phyloP scores from a whole-genome alignment of 1,140 invertebrate genomes.

The Spodoptera litura region DNA sequence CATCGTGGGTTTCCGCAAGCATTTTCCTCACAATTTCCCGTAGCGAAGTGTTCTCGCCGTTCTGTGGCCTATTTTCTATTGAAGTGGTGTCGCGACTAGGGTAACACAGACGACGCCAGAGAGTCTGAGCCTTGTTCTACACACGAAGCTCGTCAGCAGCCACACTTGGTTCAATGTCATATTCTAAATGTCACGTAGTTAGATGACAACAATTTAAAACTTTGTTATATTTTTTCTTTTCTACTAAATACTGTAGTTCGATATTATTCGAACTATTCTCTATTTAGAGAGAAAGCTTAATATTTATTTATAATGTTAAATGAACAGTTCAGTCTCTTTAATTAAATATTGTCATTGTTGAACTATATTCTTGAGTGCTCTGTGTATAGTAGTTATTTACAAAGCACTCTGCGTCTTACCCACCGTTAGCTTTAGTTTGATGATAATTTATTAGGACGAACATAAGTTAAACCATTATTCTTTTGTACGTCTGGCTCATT shows the following conservation, averaged over 20 bases:
- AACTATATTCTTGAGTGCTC: not conserved
- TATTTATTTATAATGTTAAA: not conserved
- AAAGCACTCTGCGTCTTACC: not conserved
- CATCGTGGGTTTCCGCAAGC: conserved; percentile 47
- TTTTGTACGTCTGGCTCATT: conserved; percentile 40
- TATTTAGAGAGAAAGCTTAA: not conserved
- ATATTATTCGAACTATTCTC: not conserved
- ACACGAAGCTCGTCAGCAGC: conserved; percentile 25
- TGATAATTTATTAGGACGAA: conserved; percentile 56
- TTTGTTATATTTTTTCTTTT: not conserved
- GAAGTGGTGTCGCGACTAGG: conserved; percentile 55
- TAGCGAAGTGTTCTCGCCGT: conserved; percentile 59
- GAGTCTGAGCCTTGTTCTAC: conserved; percentile 54
- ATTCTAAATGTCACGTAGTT: conserved; percentile 12
- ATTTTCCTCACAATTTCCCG: conserved; percentile 68
- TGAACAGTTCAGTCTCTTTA: not conserved
- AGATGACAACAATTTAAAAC: not conserved
- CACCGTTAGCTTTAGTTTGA: conserved; percentile 53
- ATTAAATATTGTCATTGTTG: not conserved
- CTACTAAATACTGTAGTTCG: too few species aligned
- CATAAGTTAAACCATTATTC: conserved; percentile 42
- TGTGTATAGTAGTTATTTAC: not conserved
- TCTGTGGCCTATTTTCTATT: conserved; percentile 73
- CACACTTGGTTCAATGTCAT: conserved; percentile 39
- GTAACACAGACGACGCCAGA: conserved; percentile 56